These are phyloP conservation scores for Axis porcinus DNA, from an alignment of 2,113 vertebrate species.

Conservation along the genomic window DNA sequence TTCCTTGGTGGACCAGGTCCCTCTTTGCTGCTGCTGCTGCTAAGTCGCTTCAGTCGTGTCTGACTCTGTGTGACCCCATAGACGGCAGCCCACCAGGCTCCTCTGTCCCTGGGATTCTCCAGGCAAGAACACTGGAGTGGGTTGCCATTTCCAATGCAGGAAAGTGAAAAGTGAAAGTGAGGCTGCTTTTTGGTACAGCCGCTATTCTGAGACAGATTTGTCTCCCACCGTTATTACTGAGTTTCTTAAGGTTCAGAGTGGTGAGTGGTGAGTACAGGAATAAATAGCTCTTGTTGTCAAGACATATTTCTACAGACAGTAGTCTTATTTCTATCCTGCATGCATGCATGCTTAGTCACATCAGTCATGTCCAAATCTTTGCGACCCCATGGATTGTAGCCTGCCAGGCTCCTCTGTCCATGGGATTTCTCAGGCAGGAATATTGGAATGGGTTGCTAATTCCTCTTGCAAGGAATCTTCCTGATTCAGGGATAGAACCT, in stretches of 20 bases:
- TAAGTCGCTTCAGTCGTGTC: background rate
- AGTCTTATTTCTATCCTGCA: background rate
- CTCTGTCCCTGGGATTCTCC: background rate
- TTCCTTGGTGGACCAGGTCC: background rate
- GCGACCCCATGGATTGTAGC: background rate
- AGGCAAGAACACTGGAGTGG: background rate
- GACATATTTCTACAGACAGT: background rate
- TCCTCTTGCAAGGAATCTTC: background rate
- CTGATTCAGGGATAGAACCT: background rate
- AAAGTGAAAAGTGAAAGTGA: background rate
- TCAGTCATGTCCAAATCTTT: background rate
- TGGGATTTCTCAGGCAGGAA: background rate
- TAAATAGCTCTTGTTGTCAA: background rate
- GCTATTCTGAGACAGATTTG: background rate
- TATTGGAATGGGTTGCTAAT: background rate
- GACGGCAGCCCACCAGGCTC: fast-evolving
- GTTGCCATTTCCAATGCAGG: background rate
- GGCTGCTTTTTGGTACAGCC: background rate
- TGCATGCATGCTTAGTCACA: background rate
- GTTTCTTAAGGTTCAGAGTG: background rate
- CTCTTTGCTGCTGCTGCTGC: background rate
- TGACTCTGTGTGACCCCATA: fast-evolving
- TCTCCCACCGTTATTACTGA: background rate
- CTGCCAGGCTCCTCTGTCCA: background rate
- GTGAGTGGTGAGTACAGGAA: background rate